These are phyloP conservation scores for Sebastes trivittatus DNA, from an alignment of 2,797 vertebrate species.

Conservation along the genomic window DNA sequence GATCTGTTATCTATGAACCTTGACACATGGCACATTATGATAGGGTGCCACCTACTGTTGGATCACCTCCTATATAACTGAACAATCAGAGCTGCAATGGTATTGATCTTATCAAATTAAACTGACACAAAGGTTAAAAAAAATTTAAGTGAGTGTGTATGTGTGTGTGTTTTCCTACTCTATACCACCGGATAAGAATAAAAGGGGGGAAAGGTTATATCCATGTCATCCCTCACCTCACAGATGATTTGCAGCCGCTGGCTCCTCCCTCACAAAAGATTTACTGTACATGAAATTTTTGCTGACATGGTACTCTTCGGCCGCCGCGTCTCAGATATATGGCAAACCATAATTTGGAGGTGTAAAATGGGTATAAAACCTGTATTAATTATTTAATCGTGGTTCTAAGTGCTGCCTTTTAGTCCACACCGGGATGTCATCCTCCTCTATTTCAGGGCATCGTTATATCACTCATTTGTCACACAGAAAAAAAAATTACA, in stretches of 20 bases:
- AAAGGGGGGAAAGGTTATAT: conserved; percentile 52
- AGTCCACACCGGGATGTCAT: conserved; percentile 75
- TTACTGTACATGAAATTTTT: conserved; percentile 76
- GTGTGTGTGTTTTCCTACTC: not conserved
- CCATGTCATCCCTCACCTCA: conserved; percentile 54
- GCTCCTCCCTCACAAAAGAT: conserved; percentile 69
- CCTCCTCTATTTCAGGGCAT: conserved; percentile 73
- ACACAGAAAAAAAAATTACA: conserved; percentile 57
- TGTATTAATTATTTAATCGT: conserved; percentile 84
- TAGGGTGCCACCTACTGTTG: conserved; percentile 74
- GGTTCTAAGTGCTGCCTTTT: conserved; percentile 82
- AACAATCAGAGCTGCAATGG: not conserved
- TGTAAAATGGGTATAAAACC: conserved; percentile 83
- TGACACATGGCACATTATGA: conserved; percentile 14
- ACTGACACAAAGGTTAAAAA: conserved; percentile 23
- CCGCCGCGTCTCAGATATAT: conserved; percentile 74
- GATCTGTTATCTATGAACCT: not conserved
- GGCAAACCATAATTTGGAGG: conserved; percentile 82
- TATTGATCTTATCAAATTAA: conserved; percentile 22
- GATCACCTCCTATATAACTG: not conserved
- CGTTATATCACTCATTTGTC: conserved; percentile 81
- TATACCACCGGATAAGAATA: conserved; percentile 34
- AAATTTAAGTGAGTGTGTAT: not conserved
- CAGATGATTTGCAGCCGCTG: conserved; percentile 57
- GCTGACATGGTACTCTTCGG: conserved; percentile 70